Base-by-base conservation (phyloP, 1,140 invertebrate species). In the Cherax destructor region DNA sequence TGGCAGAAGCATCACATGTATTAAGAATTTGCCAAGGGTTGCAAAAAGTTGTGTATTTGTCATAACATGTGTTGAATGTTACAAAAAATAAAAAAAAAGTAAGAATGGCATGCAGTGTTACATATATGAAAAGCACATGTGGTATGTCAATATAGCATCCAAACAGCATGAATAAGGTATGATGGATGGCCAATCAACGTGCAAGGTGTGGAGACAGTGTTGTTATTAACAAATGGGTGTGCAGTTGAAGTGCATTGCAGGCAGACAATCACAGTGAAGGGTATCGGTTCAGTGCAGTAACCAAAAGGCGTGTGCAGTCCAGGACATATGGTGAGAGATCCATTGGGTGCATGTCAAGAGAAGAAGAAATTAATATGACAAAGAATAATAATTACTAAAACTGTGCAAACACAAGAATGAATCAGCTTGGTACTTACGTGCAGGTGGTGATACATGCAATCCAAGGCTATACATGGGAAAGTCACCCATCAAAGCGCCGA, bases 351-450 rank as follows among this genome's bases (percentile, higher is more conserved):
- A 76, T 86, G 83, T 86, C 83, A 83, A 56, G 74, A 83, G 49
- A 72, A 83, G 65, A 74, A 81, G 30, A 89, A 81, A 52, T 13
- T 13, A 80, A 83, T 50, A 89, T 80, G 65, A 81, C 50, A 89
- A 30, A 69, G 47, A 85, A 30, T 4, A 41, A 61, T 50, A 86
- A 69, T 65, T 24, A 72, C 13, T 52, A 24, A 41, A 80, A 86
- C 21, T 18, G 65, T 61, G 56, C 50, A 47, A 85, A 30, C 76
- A 85, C 78, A n/a, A 91, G 74, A 92, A 56, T 56, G 56, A 84
- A 88, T 79, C 56, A 87, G 87, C 79, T 81, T 83, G 50, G 83
- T 92, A 92, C 92, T 92, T 92, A 92, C 92, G 92, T 92, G 92
- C 92, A 92, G 92, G 86, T 83, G 92, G 47, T 56, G 79, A 72